Percentiles rank a stretch among this genome's conserved stretches.
Conservation (phyloP, 2,888 invertebrate genomes). For the Bhutanitis thaidina region DNA sequence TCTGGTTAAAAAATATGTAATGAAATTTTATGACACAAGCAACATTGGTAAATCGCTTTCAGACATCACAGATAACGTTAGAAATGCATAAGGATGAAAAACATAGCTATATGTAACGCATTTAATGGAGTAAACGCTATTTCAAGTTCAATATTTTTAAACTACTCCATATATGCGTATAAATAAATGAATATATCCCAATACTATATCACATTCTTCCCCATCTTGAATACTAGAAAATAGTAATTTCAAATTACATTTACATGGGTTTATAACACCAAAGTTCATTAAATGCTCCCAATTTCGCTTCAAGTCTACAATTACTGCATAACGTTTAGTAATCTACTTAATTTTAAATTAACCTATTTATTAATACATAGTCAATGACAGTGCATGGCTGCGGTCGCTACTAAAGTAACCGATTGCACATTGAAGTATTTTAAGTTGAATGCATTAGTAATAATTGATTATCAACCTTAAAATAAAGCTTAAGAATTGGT, state of each 20-base stretch:
- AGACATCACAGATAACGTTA: too few relatives aligned
- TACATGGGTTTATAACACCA: constrained; percentile 29
- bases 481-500: too few relatives aligned
- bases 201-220: constrained; percentile 20
- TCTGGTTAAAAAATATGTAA: too few relatives aligned
- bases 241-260: constrained; percentile 34
- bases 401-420: not conserved
- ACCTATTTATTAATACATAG: constrained; percentile 37
- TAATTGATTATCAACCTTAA: too few relatives aligned
- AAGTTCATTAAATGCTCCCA: constrained; percentile 52
- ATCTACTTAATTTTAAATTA: constrained; percentile 37
- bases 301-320: constrained; percentile 38
- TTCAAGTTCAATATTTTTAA: too few relatives aligned
- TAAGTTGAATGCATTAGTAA: constrained; percentile 21
- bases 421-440: constrained; percentile 28
- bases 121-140: too few relatives aligned
- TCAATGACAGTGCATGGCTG: constrained; percentile 24
- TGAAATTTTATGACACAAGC: too few relatives aligned
- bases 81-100: too few relatives aligned
- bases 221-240: constrained; percentile 33
- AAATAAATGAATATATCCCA: not conserved
- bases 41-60: too few relatives aligned
- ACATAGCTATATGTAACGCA: too few relatives aligned
- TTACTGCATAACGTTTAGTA: constrained; percentile 40
- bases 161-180: too few relatives aligned